Evolutionary conservation across 1,140 invertebrate genomes (phyloP).

Genomic region (Drosophila rufa): DNA sequence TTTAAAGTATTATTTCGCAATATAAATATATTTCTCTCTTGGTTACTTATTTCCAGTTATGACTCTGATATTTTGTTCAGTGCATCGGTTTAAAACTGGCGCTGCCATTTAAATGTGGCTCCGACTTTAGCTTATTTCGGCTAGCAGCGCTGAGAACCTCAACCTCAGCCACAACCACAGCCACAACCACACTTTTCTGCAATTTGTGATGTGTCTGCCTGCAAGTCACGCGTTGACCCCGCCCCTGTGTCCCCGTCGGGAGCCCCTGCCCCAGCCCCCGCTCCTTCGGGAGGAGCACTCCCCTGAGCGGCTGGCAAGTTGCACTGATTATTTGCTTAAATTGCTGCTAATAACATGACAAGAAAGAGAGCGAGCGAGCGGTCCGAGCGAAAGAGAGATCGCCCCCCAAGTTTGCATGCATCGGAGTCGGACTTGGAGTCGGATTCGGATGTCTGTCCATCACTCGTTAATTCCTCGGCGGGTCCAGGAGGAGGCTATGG

Average conservation of each 20-base stretch:
- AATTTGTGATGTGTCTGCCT: constrained; percentile 69
- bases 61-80: background rate
- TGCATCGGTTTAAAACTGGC: constrained; percentile 23
- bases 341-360: constrained; percentile 85
- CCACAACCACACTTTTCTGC: constrained; percentile 37
- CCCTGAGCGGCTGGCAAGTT: constrained; percentile 56
- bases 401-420: constrained; percentile 69
- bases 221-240: constrained; percentile 72
- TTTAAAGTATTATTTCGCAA: no score
- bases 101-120: constrained; percentile 56
- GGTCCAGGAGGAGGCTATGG: background rate
- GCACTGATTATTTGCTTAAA: constrained; percentile 85
- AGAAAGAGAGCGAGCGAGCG: constrained; percentile 56
- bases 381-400: constrained; percentile 30
- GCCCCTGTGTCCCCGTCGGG: constrained; percentile 22
- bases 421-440: constrained; percentile 9
- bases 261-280: background rate
- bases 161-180: constrained; percentile 8
- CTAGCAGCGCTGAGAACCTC: constrained; percentile 38
- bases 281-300: background rate
- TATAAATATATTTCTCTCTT: no score
- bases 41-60: no score
- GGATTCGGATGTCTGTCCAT: constrained; percentile 73
- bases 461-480: constrained; percentile 73
- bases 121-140: constrained; percentile 40